Conservation (phyloP, 2,888 invertebrate species). For the Cataglyphis albicans region DNA sequence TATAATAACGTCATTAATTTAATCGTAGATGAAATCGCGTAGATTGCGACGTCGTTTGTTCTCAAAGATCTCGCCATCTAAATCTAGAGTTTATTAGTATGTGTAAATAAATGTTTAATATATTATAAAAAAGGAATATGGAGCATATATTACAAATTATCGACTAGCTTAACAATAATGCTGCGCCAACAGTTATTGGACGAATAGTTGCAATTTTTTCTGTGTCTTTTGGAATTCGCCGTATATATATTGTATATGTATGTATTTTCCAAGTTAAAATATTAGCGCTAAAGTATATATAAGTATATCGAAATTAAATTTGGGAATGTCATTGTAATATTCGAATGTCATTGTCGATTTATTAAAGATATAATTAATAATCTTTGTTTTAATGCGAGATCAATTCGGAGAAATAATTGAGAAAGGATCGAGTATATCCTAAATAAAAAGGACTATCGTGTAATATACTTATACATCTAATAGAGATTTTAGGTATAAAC, state of each 20-base stretch:
- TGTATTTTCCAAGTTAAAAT: constrained; percentile 22
- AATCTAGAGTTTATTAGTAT: constrained; percentile 75
- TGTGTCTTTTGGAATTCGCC: constrained; percentile 1
- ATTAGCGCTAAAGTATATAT: constrained; percentile 24
- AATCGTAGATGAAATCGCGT: not conserved
- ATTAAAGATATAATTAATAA: not conserved
- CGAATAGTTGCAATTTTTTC: constrained; percentile 49
- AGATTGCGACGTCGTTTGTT: constrained; percentile 62
- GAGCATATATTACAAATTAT: constrained; percentile 74
- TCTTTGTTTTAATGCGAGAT: constrained; percentile 3
- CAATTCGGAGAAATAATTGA: not conserved
- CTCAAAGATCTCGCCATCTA: constrained; percentile 75
- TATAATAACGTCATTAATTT: not conserved
- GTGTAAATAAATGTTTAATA: constrained; percentile 75
- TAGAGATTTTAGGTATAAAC: constrained; percentile 36
- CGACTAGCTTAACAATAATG: constrained; percentile 67
- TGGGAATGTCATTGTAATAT: constrained; percentile 15
- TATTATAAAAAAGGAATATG: constrained; percentile 80
- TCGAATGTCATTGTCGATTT: not conserved
- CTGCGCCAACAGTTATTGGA: constrained; percentile 69
- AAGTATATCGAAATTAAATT: constrained; percentile 11
- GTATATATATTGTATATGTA: not conserved
- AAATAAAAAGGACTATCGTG: not conserved
- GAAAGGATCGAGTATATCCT: not conserved
- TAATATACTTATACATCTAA: constrained; percentile 19